A percentile compares a stretch with the other conserved stretches of the same genome.
phyloP scores from a whole-genome alignment of 2,888 invertebrate genomes.

The Catotricha subobsoleta region DNA sequence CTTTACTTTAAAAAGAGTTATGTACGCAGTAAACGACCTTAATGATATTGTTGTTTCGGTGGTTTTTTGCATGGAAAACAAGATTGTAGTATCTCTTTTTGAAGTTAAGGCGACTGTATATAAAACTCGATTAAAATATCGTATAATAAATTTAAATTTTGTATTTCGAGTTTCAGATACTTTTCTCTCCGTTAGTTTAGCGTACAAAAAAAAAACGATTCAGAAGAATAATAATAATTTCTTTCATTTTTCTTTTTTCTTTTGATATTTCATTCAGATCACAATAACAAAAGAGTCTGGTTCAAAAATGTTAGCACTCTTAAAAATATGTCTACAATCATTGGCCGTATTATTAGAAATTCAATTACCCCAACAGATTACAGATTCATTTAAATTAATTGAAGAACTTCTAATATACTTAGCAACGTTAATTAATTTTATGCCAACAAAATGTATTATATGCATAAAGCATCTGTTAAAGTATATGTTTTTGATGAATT shows the following conservation, averaged over 20 bases:
- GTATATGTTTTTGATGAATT: constrained; percentile 54
- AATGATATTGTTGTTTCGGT: too few species aligned
- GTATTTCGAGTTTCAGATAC: too few species aligned
- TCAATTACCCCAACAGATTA: constrained; percentile 8
- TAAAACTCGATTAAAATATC: too few species aligned
- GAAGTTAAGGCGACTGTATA: too few species aligned
- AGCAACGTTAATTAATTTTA: constrained; percentile 44
- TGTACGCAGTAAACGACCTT: too few species aligned
- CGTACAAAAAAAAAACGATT: too few species aligned
- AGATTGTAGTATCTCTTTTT: too few species aligned
- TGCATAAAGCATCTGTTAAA: constrained; percentile 58
- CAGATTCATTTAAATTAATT: constrained; percentile 22
- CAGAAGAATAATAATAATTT: constrained; percentile 6
- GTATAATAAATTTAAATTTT: too few species aligned
- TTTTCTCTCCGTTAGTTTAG: too few species aligned
- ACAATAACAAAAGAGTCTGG: constrained; percentile 60
- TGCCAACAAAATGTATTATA: constrained; percentile 46
- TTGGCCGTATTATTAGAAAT: constrained; percentile 24
- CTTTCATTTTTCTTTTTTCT: constrained; percentile 13
- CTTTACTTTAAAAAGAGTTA: too few species aligned
- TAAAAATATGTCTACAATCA: constrained; percentile 24
- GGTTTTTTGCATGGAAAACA: too few species aligned
- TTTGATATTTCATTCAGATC: constrained; percentile 39
- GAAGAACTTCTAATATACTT: constrained; percentile 62
- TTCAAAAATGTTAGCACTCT: constrained; percentile 42